These are phyloP conservation scores for Cotesia vestalis DNA, from an alignment of 1,140 invertebrate species.

Conservation along the genomic window DNA sequence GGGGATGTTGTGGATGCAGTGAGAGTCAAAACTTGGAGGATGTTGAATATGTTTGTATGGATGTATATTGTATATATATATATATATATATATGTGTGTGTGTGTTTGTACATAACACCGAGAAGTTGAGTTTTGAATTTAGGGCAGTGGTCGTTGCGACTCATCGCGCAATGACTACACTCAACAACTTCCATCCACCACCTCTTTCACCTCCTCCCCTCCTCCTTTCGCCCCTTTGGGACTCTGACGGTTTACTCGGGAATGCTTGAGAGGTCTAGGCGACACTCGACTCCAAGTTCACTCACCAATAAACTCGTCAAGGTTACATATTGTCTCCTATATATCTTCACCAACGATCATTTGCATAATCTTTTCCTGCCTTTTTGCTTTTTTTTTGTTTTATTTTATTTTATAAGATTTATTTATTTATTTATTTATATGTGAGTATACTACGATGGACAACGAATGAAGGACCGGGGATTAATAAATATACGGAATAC, in stretches of 20 bases:
- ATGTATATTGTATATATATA: background rate
- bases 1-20: background rate
- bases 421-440: background rate
- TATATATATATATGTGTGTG: too few species aligned
- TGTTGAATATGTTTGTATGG: background rate
- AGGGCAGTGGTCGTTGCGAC: conserved; percentile 34
- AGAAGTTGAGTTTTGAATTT: conserved; percentile 31
- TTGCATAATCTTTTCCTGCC: background rate
- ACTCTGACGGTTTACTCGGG: conserved; percentile 6
- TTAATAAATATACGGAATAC: too few species aligned
- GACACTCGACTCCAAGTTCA: conserved; percentile 38
- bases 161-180: conserved; percentile 31
- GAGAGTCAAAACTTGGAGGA: background rate
- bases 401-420: background rate
- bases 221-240: background rate
- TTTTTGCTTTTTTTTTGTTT: background rate
- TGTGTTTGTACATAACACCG: background rate
- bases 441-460: too few species aligned
- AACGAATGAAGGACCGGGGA: too few species aligned
- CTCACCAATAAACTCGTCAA: conserved; percentile 39
- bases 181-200: background rate
- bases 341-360: background rate
- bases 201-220: conserved; percentile 10
- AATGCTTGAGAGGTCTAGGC: conserved; percentile 36
- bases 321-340: conserved; percentile 34